These are phyloP conservation scores for Platichthys flesus DNA, from an alignment of 2,113 vertebrate species.

Conservation along the genomic window DNA sequence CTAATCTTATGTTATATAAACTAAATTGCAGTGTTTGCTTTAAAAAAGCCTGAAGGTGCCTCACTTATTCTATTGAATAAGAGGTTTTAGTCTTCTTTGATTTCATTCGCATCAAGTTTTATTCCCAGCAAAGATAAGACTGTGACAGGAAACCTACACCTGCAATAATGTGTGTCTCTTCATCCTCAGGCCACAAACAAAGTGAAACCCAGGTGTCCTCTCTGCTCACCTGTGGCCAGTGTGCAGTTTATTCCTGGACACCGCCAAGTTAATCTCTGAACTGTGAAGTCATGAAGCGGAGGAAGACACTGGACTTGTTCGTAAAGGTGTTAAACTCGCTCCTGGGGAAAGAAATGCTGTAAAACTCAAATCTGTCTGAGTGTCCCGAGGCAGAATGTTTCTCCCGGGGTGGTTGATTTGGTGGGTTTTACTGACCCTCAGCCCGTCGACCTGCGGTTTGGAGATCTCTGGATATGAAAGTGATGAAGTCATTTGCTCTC, in stretches of 20 bases:
- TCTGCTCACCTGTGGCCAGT: neutral
- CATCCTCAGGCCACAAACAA: slow-evolving; percentile 1
- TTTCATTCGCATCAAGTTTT: no score
- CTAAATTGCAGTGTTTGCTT: no score
- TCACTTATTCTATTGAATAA: no score
- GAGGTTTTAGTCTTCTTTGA: no score
- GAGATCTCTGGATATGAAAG: slow-evolving; percentile 27
- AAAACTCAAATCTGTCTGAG: neutral
- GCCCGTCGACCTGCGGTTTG: slow-evolving; percentile 17
- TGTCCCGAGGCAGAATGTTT: slow-evolving; percentile 50
- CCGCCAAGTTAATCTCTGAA: slow-evolving; percentile 10
- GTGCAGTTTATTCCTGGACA: neutral
- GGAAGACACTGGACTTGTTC: slow-evolving; percentile 10
- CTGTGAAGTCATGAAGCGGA: neutral
- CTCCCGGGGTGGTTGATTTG: slow-evolving; percentile 23
- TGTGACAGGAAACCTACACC: neutral
- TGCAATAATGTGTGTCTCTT: neutral
- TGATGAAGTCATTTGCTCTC: slow-evolving; percentile 51
- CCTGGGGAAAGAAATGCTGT: slow-evolving; percentile 9
- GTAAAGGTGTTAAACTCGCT: neutral
- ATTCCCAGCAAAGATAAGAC: neutral
- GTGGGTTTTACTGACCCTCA: slow-evolving; percentile 36
- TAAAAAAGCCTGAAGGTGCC: no score
- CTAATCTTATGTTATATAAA: no score
- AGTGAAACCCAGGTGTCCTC: neutral